Base-by-base conservation (phyloP, 2,797 vertebrate genomes). In the Neomorphus geoffroyi region DNA sequence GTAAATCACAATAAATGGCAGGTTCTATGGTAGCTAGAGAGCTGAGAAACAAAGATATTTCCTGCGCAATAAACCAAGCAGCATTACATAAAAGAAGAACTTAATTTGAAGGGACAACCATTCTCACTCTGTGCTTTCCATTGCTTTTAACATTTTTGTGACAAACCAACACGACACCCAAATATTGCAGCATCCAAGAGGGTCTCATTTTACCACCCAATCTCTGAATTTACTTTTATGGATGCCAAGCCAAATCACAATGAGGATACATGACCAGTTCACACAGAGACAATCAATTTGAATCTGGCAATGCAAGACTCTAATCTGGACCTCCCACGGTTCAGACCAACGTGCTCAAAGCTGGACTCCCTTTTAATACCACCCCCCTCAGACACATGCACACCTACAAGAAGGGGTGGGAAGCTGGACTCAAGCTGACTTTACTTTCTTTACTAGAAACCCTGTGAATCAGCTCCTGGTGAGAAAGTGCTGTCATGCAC, bases 1-100 rank as follows among this genome's bases (percentile, higher is more conserved):
- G 91, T 54, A 83, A 96, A 86, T 64, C 48, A 72, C 57, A 79
- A 46, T 79, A 89, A 91, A 51, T 73, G 58, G 41, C 75, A 95
- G 91, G 85, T 83, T 43, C 32, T 28, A 4, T 9, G 86, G 72
- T 6, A 71, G 83, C 75, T 62, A 43, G 30, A 64, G 85, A 92
- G 65, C 69, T 80, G 39, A 73, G 80, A 82, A 90, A 57, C 54
- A 73, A 74, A 56, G 51, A 2, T 28, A 64, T 79, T 95, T 96
- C 80, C 71, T 80, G 65, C 74, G 57, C 71, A 81, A 79, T 80
- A 89, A 94, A 90, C 30, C 83, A 43, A 95, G 56, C 0, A 60
- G 65, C 22, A 18, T 39, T 45, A 37, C 28, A 64, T 51, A 75
- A 85, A 88, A 75, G 39, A 53, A 58, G 19, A 71, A 60, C 13